Evolutionary conservation across 2,113 vertebrate genomes (phyloP), one percentile per base, ranked within the genome.

Genomic region (Psophia crepitans): DNA sequence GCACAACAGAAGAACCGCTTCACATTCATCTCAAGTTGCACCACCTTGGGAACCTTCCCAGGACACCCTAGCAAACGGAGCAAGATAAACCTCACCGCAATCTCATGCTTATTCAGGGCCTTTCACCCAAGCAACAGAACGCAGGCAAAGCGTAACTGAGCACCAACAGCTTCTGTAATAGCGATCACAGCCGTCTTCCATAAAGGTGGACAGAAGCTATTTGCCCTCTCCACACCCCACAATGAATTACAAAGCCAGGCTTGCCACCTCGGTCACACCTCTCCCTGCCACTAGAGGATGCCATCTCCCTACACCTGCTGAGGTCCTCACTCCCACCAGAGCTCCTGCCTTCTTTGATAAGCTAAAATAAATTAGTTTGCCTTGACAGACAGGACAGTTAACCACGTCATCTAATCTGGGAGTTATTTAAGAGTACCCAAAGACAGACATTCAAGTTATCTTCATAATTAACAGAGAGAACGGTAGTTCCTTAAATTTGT

Each of bases 231-330:
- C 63, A 23, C 14, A 44, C 20, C 24, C 13, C 10, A 21, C 61
- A 35, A 18, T n/a, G 26, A 28, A 60, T 22, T 65, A 23, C 17
- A 27, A 33, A 79, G 53, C 20, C 9, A 9, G n/a, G 46, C 44
- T 5, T n/a, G 22, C 22, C 66, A 41, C 44, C 71, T 43, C 1
- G 2, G 65, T 37, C 26, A 27, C 85, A 51, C 27, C 24, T 68
- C 65, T 83, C 86, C 66, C 37, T 69, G 61, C 90, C 94, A 79
- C 87, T 48, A 95, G 87, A 65, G 78, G 84, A 61, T 71, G 91
- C 84, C 70, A 71, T 7, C 69, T 68, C 37, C 80, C 41, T 8
- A 3, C 1, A 2, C 26, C 28, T 16, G 21, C 26, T 2, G 12
- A 43, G 53, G 53, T 6, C 30, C 30, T 70, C 6, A 2, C 32